Percentiles rank a stretch among this genome's conserved stretches.
These are phyloP conservation scores for Agelastica alni DNA, from an alignment of 2,888 invertebrate species.

Conservation along the genomic window DNA sequence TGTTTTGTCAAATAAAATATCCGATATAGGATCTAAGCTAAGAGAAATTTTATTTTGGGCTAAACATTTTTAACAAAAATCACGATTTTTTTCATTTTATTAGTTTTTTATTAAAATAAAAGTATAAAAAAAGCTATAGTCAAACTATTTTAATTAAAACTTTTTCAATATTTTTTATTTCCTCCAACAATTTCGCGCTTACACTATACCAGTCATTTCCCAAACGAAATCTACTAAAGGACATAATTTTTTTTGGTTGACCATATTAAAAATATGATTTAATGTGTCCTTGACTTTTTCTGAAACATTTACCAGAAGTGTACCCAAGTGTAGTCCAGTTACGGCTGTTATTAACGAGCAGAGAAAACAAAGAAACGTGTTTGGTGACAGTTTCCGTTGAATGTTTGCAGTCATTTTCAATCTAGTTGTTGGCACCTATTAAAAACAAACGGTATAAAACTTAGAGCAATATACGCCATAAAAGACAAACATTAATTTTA, in stretches of 20 bases:
- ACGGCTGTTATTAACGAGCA: conserved; percentile 55
- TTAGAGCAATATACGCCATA: too few species aligned
- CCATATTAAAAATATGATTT: conserved; percentile 47
- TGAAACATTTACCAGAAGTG: conserved; percentile 48
- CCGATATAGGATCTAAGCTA: too few species aligned
- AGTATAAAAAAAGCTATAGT: too few species aligned
- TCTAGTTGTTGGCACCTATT: conserved; percentile 58
- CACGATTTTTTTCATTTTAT: too few species aligned
- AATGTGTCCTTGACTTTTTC: conserved; percentile 45
- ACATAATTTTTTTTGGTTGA: conserved; percentile 47
- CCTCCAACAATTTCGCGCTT: conserved; percentile 50
- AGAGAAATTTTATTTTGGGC: too few species aligned
- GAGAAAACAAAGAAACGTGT: conserved; percentile 46
- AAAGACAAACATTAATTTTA: too few species aligned
- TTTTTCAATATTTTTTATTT: conserved; percentile 55
- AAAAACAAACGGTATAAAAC: too few species aligned
- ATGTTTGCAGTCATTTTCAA: conserved; percentile 58
- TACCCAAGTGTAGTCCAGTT: conserved; percentile 56
- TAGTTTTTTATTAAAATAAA: too few species aligned
- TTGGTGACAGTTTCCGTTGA: conserved; percentile 40
- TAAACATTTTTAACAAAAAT: too few species aligned
- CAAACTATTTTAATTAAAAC: conserved; percentile 49
- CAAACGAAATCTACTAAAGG: conserved; percentile 54
- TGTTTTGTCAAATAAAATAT: too few species aligned
- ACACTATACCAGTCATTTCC: conserved; percentile 51